These are phyloP conservation scores for Tylochromis polylepis DNA, from an alignment of 2,113 vertebrate species.

Conservation along the genomic window DNA sequence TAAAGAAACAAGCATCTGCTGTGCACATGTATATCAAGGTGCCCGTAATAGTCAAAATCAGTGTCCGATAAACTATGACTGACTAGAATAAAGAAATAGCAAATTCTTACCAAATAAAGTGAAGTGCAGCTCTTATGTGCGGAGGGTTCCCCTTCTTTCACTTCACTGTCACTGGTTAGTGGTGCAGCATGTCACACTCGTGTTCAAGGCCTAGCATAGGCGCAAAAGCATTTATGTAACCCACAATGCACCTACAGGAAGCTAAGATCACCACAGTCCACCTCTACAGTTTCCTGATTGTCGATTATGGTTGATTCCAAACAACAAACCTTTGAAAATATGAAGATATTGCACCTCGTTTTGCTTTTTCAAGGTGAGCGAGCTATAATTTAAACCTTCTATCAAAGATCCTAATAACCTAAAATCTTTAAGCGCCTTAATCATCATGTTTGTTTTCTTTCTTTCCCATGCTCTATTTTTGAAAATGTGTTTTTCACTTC, in stretches of 20 bases:
- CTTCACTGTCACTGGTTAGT: background rate
- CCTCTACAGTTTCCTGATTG: background rate
- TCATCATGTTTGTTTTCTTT: background rate
- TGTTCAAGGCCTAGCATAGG: background rate
- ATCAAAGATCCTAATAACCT: rapidly evolving
- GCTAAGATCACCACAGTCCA: slow-evolving; percentile 15
- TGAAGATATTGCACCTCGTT: slow-evolving; percentile 35
- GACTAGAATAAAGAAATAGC: background rate
- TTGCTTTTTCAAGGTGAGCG: slow-evolving; percentile 55
- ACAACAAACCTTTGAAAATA: background rate
- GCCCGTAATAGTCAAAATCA: rapidly evolving
- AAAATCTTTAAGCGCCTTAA: rapidly evolving
- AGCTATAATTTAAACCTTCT: background rate
- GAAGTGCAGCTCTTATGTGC: background rate
- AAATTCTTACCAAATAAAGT: background rate
- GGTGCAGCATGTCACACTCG: rapidly evolving
- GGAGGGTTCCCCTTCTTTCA: background rate
- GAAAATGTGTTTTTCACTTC: background rate
- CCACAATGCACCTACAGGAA: slow-evolving; percentile 1
- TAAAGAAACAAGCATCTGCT: background rate
- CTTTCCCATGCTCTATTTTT: background rate
- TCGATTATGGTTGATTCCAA: rapidly evolving
- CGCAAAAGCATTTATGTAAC: background rate
- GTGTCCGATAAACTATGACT: rapidly evolving
- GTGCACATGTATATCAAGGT: background rate